Conservation (phyloP, 23 tunicate species). For the Trididemnum miniatum region DNA sequence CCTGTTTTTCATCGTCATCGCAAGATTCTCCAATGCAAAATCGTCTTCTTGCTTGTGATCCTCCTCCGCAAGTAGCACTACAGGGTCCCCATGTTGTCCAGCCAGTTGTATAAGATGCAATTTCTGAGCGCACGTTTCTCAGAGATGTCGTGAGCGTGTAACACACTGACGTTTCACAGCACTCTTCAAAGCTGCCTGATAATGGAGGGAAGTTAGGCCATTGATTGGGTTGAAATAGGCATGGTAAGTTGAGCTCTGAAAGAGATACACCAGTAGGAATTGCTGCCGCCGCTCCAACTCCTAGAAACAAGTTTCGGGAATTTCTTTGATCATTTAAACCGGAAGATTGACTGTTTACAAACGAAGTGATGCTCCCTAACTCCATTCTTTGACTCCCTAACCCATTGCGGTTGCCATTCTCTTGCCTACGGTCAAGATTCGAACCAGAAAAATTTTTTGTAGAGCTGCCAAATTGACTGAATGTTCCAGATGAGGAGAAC, state of each 20-base stretch:
- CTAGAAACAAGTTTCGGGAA: neutral
- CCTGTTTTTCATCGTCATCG: neutral
- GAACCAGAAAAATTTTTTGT: neutral
- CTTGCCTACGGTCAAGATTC: neutral
- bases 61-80: slow-evolving; percentile 28
- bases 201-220: slow-evolving; percentile 28
- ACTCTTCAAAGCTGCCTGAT: slow-evolving; percentile 27
- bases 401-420: neutral
- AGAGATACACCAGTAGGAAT: neutral
- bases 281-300: neutral
- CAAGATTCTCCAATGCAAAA: slow-evolving; percentile 15
- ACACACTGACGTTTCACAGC: slow-evolving; percentile 20
- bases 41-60: neutral
- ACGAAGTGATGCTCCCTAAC: neutral
- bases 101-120: slow-evolving; percentile 2
- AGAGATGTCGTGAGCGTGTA: slow-evolving; percentile 2
- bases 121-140: neutral
- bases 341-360: no score
- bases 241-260: no score
- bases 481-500: neutral
- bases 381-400: neutral
- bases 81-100: slow-evolving; percentile 33
- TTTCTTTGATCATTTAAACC: no score
- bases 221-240: slow-evolving; percentile 6
- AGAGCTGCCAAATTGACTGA: slow-evolving; percentile 26